Conservation (phyloP, 2,888 invertebrate species). For the Linnaemya vulpina region DNA sequence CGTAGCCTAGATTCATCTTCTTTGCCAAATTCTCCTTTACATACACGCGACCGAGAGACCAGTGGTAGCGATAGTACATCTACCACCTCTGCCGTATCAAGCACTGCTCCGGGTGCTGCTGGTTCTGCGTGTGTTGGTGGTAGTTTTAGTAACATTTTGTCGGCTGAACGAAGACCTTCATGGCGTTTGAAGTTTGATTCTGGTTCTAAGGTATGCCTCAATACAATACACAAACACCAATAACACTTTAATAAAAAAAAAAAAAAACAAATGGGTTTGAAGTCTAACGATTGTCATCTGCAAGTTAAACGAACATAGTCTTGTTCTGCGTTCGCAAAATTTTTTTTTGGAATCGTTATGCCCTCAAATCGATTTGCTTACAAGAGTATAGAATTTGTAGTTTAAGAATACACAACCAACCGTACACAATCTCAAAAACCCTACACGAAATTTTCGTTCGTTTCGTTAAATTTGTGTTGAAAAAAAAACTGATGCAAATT, state of each 20-base stretch:
- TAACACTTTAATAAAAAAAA: slow-evolving; percentile 45
- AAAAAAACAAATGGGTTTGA: slow-evolving; percentile 1
- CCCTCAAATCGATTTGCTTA: slow-evolving; percentile 1
- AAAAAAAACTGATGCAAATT: slow-evolving; percentile 4
- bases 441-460: slow-evolving; percentile 34
- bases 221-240: slow-evolving; percentile 62
- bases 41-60: slow-evolving; percentile 62
- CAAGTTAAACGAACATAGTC: slow-evolving; percentile 9
- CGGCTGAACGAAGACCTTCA: slow-evolving; percentile 91
- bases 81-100: slow-evolving; percentile 37
- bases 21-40: slow-evolving; percentile 75
- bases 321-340: slow-evolving; percentile 3
- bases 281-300: slow-evolving; percentile 2
- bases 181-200: slow-evolving; percentile 96
- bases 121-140: slow-evolving; percentile 45
- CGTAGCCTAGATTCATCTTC: slow-evolving; percentile 74
- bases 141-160: slow-evolving; percentile 69
- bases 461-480: slow-evolving; percentile 41
- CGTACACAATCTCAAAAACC: slow-evolving; percentile 6
- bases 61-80: slow-evolving; percentile 55
- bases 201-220: slow-evolving; percentile 90
- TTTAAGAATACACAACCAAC: background rate
- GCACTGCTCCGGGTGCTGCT: slow-evolving; percentile 23
- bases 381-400: background rate
- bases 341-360: slow-evolving; percentile 31